Base-by-base conservation (phyloP, 2,888 invertebrate species). In the Didymodactylos carnosus region DNA sequence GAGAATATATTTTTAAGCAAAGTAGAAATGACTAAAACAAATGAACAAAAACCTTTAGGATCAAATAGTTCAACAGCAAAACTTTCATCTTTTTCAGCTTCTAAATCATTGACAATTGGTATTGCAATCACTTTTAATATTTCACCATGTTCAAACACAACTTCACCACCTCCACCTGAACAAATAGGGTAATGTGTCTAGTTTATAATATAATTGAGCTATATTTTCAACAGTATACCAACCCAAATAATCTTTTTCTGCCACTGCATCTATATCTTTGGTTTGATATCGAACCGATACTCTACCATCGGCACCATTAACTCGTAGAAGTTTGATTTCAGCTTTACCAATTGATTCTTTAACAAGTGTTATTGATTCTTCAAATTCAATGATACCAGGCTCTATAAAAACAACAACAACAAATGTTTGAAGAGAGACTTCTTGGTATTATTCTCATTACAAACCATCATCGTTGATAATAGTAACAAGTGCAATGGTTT, bases 401-500 rank as follows among this genome's bases (percentile, higher is more conserved):
- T 87, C 87, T 87, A 79, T 8, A 80, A 76, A 29, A 35, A 77
- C 81, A 80, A 73, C 82, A 81, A 76, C 27, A n/a, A n/a, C n/a
- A n/a, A n/a, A n/a, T n/a, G n/a, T n/a, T n/a, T n/a, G n/a, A n/a
- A n/a, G n/a, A n/a, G n/a, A n/a, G n/a, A n/a, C n/a, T n/a, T n/a
- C n/a, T n/a, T n/a, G n/a, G n/a, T n/a, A n/a, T n/a, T n/a, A 76
- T 76, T n/a, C 23, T 27, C 14, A 39, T 39, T 27, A 76, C 83
- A 79, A 80, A 87, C 87, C 86, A 78, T 87, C 87, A 78, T 87
- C 87, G 77, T 87, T 86, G 39, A 87, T 82, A 75, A 87, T 87
- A 41, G 86, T 86, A 72, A 87, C 84, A 80, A 86, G 86, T 83
- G 86, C 86, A 77, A 87, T 86, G 62, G 85, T 82, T 39, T 84